A percentile compares a stretch with the other conserved stretches of the same genome.
Conservation (phyloP, 2,113 vertebrate species). For the Pimephales promelas region DNA sequence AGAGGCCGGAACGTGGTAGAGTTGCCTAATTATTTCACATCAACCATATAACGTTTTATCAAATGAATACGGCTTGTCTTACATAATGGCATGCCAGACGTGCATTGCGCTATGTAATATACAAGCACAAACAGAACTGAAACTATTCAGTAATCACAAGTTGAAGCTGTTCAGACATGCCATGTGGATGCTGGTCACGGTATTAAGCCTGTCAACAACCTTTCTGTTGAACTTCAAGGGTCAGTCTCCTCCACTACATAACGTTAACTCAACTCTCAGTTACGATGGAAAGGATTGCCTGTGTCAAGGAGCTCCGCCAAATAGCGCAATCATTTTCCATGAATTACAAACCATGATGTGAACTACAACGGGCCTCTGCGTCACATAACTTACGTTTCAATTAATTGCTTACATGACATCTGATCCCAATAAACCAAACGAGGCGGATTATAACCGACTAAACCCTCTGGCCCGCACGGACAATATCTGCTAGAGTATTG, state of each 20-base stretch:
- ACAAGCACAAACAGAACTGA: slow-evolving; percentile 24
- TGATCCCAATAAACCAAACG: slow-evolving; percentile 49
- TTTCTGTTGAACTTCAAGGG: not conserved
- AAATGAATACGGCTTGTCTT: not conserved
- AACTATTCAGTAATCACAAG: slow-evolving; percentile 42
- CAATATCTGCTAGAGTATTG: slow-evolving; percentile 17
- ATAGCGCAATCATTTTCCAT: slow-evolving; percentile 27
- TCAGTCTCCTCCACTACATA: not conserved
- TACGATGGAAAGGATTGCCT: slow-evolving; percentile 41
- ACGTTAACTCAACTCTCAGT: not conserved
- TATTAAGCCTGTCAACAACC: slow-evolving; percentile 1
- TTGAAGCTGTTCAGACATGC: slow-evolving; percentile 42
- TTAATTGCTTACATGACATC: slow-evolving; percentile 5
- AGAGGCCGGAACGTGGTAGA: not conserved
- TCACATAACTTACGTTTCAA: slow-evolving; percentile 12
- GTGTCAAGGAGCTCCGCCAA: slow-evolving; percentile 8
- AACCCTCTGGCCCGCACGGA: slow-evolving; percentile 1
- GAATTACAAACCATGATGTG: slow-evolving; percentile 38
- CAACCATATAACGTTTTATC: not conserved
- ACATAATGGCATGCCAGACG: not conserved
- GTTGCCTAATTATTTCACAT: not conserved
- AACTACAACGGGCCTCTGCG: not conserved
- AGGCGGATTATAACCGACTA: slow-evolving; percentile 1
- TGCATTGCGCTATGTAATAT: not conserved
- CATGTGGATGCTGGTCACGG: slow-evolving; percentile 51